Evolutionary conservation across 2,888 invertebrate species (phyloP).

Genomic region (Trissonchulus latispiculum): DNA sequence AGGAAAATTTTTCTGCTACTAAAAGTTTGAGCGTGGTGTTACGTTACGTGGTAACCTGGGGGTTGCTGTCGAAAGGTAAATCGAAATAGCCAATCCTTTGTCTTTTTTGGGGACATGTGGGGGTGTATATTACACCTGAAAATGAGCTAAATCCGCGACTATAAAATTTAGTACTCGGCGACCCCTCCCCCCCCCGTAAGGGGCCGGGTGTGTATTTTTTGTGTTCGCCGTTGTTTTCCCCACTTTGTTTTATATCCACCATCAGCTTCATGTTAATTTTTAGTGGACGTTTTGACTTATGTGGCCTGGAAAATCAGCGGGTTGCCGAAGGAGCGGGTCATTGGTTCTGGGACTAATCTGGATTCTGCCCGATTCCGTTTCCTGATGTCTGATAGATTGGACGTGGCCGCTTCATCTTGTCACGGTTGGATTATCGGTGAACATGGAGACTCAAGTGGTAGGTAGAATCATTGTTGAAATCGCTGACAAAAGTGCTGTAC

Average conservation of each 20-base stretch:
- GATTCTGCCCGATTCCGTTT: conserved; percentile 84
- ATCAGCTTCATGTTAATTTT: too few species aligned
- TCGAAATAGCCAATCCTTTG: too few species aligned
- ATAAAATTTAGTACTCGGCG: not conserved
- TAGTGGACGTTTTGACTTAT: conserved; percentile 77
- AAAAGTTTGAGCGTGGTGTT: too few species aligned
- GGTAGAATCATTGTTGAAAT: conserved; percentile 29
- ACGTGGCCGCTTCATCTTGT: conserved; percentile 68
- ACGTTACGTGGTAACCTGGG: too few species aligned
- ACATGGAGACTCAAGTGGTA: conserved; percentile 78
- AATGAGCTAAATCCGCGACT: too few species aligned
- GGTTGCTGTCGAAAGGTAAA: too few species aligned
- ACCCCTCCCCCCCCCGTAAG: too few species aligned
- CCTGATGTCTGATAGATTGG: conserved; percentile 67
- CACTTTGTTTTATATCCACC: conserved; percentile 6
- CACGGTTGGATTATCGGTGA: conserved; percentile 91
- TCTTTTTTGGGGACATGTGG: too few species aligned
- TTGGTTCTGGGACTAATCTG: conserved; percentile 84
- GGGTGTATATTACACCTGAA: too few species aligned
- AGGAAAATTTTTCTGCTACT: too few species aligned
- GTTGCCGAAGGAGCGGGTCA: conserved; percentile 70
- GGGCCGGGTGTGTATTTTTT: not conserved
- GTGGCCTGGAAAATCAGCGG: conserved; percentile 91
- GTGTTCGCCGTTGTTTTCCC: not conserved
- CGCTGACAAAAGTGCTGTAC: not conserved